Conservation (phyloP, 2,797 vertebrate genomes). For the Salarias fasciatus region DNA sequence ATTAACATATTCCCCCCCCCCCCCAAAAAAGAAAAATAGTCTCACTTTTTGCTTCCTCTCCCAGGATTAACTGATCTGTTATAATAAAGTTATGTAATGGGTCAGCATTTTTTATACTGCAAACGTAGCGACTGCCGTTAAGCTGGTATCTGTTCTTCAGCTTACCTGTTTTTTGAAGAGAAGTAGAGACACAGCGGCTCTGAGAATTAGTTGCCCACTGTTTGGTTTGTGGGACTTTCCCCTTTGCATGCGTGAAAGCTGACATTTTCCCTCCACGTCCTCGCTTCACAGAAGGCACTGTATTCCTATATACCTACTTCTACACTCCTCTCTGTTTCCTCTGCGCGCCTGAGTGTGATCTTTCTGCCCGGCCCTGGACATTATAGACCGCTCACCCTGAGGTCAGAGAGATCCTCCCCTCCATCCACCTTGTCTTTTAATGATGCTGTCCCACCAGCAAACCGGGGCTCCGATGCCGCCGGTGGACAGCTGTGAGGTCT, state of each 20-base stretch:
- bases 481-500: slow-evolving; percentile 43
- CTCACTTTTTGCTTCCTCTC: too few relatives aligned
- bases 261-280: slow-evolving; percentile 16
- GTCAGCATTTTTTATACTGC: too few relatives aligned
- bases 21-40: too few relatives aligned
- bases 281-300: slow-evolving; percentile 4
- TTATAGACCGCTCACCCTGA: slow-evolving; percentile 41
- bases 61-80: too few relatives aligned
- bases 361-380: slow-evolving; percentile 23
- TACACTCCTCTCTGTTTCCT: slow-evolving; percentile 9
- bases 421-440: slow-evolving; percentile 48
- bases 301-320: slow-evolving; percentile 5
- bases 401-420: slow-evolving; percentile 38
- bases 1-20: too few relatives aligned
- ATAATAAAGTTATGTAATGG: too few relatives aligned
- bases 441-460: slow-evolving; percentile 48
- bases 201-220: too few relatives aligned
- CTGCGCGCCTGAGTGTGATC: slow-evolving; percentile 23
- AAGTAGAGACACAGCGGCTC: too few relatives aligned
- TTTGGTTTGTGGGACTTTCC: too few relatives aligned
- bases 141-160: too few relatives aligned
- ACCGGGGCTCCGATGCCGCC: slow-evolving; percentile 19
- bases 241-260: slow-evolving; percentile 4
- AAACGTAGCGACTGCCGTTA: too few relatives aligned
- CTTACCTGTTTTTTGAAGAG: too few relatives aligned